Conservation (phyloP, 92 coral and sea anemone genomes). For the Diadumene lineata region DNA sequence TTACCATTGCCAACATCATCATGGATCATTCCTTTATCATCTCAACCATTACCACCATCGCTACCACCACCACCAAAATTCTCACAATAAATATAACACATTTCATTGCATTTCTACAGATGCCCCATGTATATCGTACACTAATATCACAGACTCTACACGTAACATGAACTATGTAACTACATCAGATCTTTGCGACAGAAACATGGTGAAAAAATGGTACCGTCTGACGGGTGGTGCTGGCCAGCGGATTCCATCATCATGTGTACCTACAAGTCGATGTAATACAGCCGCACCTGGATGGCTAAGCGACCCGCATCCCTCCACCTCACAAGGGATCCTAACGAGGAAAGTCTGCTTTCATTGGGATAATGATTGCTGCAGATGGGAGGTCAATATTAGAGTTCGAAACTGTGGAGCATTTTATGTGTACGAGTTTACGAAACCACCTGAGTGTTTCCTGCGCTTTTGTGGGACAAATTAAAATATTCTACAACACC, state of each 20-base stretch:
- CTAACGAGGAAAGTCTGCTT: constrained; percentile 8
- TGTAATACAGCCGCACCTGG: constrained; percentile 41
- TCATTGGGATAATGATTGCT: neutral
- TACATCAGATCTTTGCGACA: constrained; percentile 14
- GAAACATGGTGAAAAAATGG: constrained; percentile 12
- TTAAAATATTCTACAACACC: too few relatives aligned
- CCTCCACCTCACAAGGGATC: constrained; percentile 14
- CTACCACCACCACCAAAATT: neutral
- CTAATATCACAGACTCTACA: constrained; percentile 12
- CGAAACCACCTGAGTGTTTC: neutral
- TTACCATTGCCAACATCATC: too few relatives aligned
- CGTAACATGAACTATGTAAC: constrained; percentile 1
- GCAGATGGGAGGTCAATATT: neutral
- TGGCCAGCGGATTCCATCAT: constrained; percentile 29
- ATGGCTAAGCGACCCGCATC: constrained; percentile 32
- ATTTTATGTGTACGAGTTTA: constrained; percentile 18
- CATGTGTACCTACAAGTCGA: constrained; percentile 7
- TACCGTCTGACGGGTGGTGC: constrained; percentile 38
- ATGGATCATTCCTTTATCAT: neutral
- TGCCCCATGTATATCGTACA: constrained; percentile 13
- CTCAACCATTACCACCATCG: neutral
- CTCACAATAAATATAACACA: neutral
- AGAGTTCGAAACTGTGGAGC: constrained; percentile 21
- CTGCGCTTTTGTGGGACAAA: constrained; percentile 19
- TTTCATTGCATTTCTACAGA: neutral